Base-by-base conservation (phyloP, 1,140 invertebrate genomes). In the Rhagoletis pomonella region DNA sequence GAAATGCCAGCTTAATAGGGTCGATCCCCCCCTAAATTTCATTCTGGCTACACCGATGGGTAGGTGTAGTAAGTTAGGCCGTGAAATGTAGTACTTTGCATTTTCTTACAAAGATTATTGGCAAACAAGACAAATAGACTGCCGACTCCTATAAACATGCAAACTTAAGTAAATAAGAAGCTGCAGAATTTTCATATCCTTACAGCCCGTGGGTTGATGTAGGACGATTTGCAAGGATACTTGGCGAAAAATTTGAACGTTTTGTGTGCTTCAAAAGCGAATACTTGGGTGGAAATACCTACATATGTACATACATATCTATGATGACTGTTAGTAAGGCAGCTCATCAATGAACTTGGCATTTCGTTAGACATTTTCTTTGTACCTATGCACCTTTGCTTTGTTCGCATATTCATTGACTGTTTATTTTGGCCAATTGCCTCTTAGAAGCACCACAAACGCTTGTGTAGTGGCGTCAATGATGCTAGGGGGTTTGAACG, bases 31-130 rank as follows among this genome's bases (percentile, higher is more conserved):
- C n/a, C n/a, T n/a, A n/a, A n/a, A n/a, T n/a, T n/a, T n/a, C n/a
- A n/a, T n/a, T n/a, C n/a, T n/a, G n/a, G n/a, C n/a, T n/a, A n/a
- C n/a, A n/a, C n/a, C n/a, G n/a, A n/a, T n/a, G n/a, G 12, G 17
- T 81, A 29, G 1, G 29, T 29, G 29, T 29, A 29, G 73, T 6
- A 81, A 58, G 19, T 29, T 58, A 81, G 50, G n/a, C 50, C 50
- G 9, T 29, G 73, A 81, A 81, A 81, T 29, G 29, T 29, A 29
- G 29, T 81, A 81, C 73, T 81, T 81, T 81, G 73, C 47, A 81
- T 81, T 81, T 81, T 29, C 44, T 47, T 29, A 81, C 47, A 81
- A 81, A 55, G 73, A 81, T 81, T 81, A 81, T 81, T 81, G 50
- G 47, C 73, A 81, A 55, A 17, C 47, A 81, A 81, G n/a, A 81